Base-by-base conservation (phyloP, 2,797 vertebrate species). In the Sebastiscus tertius region DNA sequence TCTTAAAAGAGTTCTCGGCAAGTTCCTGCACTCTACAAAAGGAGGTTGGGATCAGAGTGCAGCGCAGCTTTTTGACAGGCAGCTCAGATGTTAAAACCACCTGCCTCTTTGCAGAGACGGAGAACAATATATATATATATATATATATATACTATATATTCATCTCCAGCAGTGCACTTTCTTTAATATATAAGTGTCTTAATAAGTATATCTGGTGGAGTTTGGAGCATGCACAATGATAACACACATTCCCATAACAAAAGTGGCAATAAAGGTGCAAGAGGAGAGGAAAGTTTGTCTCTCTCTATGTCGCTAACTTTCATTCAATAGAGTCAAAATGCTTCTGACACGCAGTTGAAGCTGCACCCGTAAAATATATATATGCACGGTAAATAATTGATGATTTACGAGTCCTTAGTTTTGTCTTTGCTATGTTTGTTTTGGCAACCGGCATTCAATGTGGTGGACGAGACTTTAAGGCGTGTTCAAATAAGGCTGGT, bases 1-100 rank as follows among this genome's bases (percentile, higher is more conserved):
- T 85, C 80, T 82, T 84, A 29, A 83, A 91, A 80, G 87, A 73
- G 52, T 75, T 87, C 75, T 80, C 64, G 54, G 55, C 72, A 60
- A 52, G 81, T 87, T 81, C 70, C 75, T 85, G 65, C 36, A 62
- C 72, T 76, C 65, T 34, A 55, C 72, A 86, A 81, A 85, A 52
- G 31, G 31, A 84, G 70, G 61, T 7, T 13, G 66, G 39, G 83
- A 86, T 87, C 79, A 77, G 12, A 70, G 65, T 52, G 75, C 39
- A 29, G 70, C 3, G 13, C 11, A 0, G 72, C 34, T 61, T 83
- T 18, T 73, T 87, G 83, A 89, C 86, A 67, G 65, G 46, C 81
- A 72, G 63, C 72, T 82, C 20, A 2, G 14, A 59, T 69, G 66
- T 70, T 80, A 80, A 73, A 64, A 62, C 27, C 39, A 72, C 68